A percentile compares a stretch with the other conserved stretches of the same genome.
Conservation (phyloP, 2,888 invertebrate genomes). For the Lypha dubia region DNA sequence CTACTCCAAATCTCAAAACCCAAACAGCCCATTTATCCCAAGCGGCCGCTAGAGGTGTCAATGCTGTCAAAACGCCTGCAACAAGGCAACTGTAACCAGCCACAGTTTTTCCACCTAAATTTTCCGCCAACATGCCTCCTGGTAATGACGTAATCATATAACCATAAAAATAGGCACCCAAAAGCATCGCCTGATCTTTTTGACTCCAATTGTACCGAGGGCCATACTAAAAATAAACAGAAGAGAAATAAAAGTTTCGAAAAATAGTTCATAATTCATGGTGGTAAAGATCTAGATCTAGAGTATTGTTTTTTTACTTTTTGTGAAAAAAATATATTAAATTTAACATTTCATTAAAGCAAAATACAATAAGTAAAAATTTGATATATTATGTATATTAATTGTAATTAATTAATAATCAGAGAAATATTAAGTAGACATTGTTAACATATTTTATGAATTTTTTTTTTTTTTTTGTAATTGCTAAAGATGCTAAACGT, state of each 20-base stretch:
- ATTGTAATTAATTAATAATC: too few species aligned
- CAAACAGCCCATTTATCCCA: conserved; percentile 85
- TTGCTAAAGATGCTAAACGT: too few species aligned
- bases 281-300: too few species aligned
- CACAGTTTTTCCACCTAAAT: conserved; percentile 86
- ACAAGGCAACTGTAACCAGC: conserved; percentile 84
- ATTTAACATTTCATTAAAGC: too few species aligned
- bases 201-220: conserved; percentile 85
- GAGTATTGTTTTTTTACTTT: too few species aligned
- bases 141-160: conserved; percentile 87
- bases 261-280: background rate
- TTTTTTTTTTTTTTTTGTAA: too few species aligned
- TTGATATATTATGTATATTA: too few species aligned
- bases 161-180: conserved; percentile 89
- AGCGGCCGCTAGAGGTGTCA: conserved; percentile 86
- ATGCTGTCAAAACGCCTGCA: conserved; percentile 85
- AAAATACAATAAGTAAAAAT: too few species aligned
- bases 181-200: conserved; percentile 86
- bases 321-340: too few species aligned
- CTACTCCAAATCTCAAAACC: conserved; percentile 85
- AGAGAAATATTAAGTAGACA: too few species aligned
- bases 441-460: too few species aligned
- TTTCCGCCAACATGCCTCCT: conserved; percentile 87
- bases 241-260: background rate
- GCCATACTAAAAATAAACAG: conserved; percentile 83